Conservation (phyloP, 1,140 invertebrate genomes). For the Aphidius gifuensis region DNA sequence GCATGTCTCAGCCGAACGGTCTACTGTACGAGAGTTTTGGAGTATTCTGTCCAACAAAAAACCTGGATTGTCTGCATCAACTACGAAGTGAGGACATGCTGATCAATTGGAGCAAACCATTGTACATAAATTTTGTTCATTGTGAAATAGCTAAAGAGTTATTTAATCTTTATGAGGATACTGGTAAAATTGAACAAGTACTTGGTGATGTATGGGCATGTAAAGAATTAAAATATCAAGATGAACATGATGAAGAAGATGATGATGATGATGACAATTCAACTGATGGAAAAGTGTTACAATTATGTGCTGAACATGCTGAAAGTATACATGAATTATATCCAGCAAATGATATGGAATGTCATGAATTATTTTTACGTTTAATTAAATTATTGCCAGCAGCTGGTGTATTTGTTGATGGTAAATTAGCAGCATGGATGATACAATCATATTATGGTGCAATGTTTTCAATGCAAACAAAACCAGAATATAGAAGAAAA, state of each 20-base stretch:
- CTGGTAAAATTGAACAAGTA: conserved; percentile 68
- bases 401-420: conserved; percentile 69
- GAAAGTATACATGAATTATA: conserved; percentile 78
- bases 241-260: conserved; percentile 22
- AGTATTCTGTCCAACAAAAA: conserved; percentile 74
- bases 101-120: conserved; percentile 71
- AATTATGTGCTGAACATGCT: conserved; percentile 71
- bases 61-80: conserved; percentile 66
- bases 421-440: conserved; percentile 78
- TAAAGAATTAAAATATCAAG: conserved; percentile 51
- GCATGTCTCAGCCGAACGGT: conserved; percentile 64
- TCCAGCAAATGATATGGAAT: conserved; percentile 81
- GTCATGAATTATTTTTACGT: conserved; percentile 75
- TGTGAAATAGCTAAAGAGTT: conserved; percentile 71
- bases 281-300: conserved; percentile 46
- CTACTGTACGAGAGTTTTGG: conserved; percentile 76
- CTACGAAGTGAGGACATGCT: conserved; percentile 71
- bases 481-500: conserved; percentile 75
- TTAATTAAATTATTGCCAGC: conserved; percentile 71
- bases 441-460: conserved; percentile 84
- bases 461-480: conserved; percentile 88
- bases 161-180: conserved; percentile 62
- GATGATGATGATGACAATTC: conserved; percentile 24
- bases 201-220: conserved; percentile 75
- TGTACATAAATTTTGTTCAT: conserved; percentile 82